Conservation (phyloP, 2,888 invertebrate genomes). For the Melikaiella ostensackeni region DNA sequence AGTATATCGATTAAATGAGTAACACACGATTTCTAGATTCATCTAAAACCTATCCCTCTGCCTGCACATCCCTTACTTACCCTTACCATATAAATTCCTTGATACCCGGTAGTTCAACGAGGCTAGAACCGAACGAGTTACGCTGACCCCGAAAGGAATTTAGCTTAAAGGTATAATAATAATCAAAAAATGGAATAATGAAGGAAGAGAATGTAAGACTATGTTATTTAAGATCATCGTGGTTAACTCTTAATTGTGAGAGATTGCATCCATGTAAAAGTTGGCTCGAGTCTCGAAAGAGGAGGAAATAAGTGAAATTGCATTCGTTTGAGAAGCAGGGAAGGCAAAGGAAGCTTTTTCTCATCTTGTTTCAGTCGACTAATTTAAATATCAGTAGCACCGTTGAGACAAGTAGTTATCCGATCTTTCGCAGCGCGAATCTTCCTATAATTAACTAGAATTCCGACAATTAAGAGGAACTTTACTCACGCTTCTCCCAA, state of each 20-base stretch:
- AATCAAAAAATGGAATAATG: too few relatives aligned
- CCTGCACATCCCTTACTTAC: too few relatives aligned
- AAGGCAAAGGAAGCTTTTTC: constrained; percentile 25
- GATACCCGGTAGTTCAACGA: too few relatives aligned
- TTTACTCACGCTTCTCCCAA: not conserved
- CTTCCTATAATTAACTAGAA: constrained; percentile 50
- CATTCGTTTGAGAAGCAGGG: constrained; percentile 15
- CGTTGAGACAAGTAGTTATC: constrained; percentile 15
- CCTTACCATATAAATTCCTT: too few relatives aligned
- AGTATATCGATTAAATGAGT: too few relatives aligned
- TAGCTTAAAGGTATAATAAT: too few relatives aligned
- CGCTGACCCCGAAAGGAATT: too few relatives aligned
- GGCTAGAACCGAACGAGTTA: too few relatives aligned
- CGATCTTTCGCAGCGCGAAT: not conserved
- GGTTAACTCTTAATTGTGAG: not conserved
- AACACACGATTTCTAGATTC: too few relatives aligned
- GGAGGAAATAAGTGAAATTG: constrained; percentile 9
- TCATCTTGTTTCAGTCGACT: constrained; percentile 10
- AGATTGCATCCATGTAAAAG: constrained; percentile 2
- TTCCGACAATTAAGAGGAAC: constrained; percentile 53
- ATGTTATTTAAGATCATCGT: not conserved
- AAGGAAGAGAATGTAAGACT: not conserved
- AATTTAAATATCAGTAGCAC: constrained; percentile 8
- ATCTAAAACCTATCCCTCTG: too few relatives aligned
- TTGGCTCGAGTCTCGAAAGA: constrained; percentile 14